A percentile compares a stretch with the other conserved stretches of the same genome.
Evolutionary conservation across 2,888 invertebrate species (phyloP).

Genomic region (Druceiella hillmani): DNA sequence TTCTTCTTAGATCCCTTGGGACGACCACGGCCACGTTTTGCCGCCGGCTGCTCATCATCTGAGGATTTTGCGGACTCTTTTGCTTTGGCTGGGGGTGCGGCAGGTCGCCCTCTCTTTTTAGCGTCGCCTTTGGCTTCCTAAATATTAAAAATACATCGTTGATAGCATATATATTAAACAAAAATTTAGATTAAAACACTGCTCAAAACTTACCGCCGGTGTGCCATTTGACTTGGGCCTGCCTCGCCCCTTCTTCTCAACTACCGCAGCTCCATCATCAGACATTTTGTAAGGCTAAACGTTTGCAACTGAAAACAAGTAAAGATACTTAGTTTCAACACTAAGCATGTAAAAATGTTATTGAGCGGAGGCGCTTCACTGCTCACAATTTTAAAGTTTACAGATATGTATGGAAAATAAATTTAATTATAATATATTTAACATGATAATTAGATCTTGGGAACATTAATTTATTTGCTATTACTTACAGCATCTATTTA

Average conservation of each 20-base stretch:
- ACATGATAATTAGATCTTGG: too few relatives aligned
- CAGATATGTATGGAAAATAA: too few relatives aligned
- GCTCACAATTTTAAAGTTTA: too few relatives aligned
- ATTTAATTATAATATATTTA: too few relatives aligned
- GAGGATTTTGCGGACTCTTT: constrained; percentile 52
- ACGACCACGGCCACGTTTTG: constrained; percentile 51
- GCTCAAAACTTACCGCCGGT: constrained; percentile 33
- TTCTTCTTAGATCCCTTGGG: constrained; percentile 54
- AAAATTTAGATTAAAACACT: neutral
- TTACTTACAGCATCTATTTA: too few relatives aligned
- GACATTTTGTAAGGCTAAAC: constrained; percentile 33
- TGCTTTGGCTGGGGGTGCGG: constrained; percentile 34
- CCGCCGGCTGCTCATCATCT: constrained; percentile 49
- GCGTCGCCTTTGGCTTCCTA: constrained; percentile 47
- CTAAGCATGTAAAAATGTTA: too few relatives aligned
- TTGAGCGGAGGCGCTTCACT: too few relatives aligned
- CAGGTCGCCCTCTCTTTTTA: constrained; percentile 46
- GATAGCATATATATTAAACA: neutral
- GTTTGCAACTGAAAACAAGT: too few relatives aligned
- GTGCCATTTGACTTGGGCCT: constrained; percentile 50
- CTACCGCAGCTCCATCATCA: constrained; percentile 49
- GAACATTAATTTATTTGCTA: too few relatives aligned
- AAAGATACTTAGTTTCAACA: too few relatives aligned
- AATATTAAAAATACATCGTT: constrained; percentile 12
- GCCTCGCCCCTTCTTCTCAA: constrained; percentile 51